Base-by-base conservation (phyloP, 2,113 vertebrate genomes). In the Romanogobio albipinnatus region DNA sequence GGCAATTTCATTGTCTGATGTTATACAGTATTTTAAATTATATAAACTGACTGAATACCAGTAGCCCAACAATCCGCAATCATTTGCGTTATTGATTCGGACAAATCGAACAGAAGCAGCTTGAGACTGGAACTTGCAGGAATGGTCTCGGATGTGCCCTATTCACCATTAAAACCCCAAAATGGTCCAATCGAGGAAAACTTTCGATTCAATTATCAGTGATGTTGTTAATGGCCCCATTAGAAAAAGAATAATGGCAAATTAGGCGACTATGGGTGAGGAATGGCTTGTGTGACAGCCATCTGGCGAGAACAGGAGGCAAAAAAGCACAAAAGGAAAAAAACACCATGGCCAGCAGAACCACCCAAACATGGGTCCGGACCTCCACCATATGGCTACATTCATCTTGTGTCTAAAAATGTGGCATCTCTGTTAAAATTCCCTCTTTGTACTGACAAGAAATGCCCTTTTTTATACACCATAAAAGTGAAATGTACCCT, bases 221-320 rank as follows among this genome's bases (percentile, higher is more conserved):
- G 91, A 91, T 91, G 86, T 91, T 93, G 91, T 93, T 94, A 94
- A 94, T 91, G 91, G 93, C 92, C 93, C 93, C 92, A 93, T 94
- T 95, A 94, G 90, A 86, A 66, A 84, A 91, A 93, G 92, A 93
- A 92, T 92, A 92, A 94, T 94, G 90, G 91, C 88, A 91, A 93
- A 93, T 92, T 91, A 94, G 92, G 90, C 88, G 90, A 88, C 87
- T 89, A 90, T 86, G 89, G 88, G 89, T 88, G 87, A 93, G 90
- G 89, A 87, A 91, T 89, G 61, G 92, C 89, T 91, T 91, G 87
- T 92, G 91, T 93, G 93, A 93, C 92, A 93, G 90, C 92, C 94
- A 94, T 95, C 94, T 94, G 93, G 92, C 89, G 90, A 86, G 85
- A 76, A 74, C 84, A 89, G 89, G 89, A 88, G 87, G 86, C 19